Percentiles rank a stretch among this genome's conserved stretches.
These are phyloP conservation scores for Eubasilissa splendida DNA, from an alignment of 2,888 invertebrate species.

Conservation along the genomic window DNA sequence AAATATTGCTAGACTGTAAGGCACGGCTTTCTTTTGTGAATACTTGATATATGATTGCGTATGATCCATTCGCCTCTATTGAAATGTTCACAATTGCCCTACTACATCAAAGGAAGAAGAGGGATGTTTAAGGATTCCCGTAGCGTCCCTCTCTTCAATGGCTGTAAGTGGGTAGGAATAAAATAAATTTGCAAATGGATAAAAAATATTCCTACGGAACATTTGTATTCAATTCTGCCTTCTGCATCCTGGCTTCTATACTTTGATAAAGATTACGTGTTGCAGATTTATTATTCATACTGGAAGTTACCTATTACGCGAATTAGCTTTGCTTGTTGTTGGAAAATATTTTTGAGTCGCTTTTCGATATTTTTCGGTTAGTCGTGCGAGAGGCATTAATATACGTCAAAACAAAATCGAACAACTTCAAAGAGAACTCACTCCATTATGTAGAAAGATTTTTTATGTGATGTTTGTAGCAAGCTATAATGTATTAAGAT, in stretches of 20 bases:
- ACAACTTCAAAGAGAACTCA: too few species aligned
- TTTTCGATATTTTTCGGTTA: constrained; percentile 1
- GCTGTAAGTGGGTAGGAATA: constrained; percentile 51
- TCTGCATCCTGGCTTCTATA: constrained; percentile 21
- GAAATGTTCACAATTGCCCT: constrained; percentile 38
- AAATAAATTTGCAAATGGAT: constrained; percentile 51
- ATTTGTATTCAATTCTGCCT: constrained; percentile 51
- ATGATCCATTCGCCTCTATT: constrained; percentile 36
- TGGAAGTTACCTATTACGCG: background rate
- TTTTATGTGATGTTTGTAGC: too few species aligned
- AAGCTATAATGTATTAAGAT: too few species aligned
- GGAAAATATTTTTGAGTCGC: background rate
- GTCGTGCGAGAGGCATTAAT: background rate
- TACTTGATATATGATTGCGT: constrained; percentile 24
- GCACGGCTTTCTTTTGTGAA: constrained; percentile 16
- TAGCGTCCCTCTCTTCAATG: constrained; percentile 43
- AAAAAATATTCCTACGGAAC: constrained; percentile 20
- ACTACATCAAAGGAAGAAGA: constrained; percentile 35
- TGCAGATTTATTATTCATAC: constrained; percentile 28
- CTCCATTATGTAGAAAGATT: too few species aligned
- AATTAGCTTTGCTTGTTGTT: background rate
- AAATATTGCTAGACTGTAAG: background rate
- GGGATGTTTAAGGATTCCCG: constrained; percentile 38
- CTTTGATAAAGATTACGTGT: constrained; percentile 42
- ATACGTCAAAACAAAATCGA: background rate